Evolutionary conservation across 1,140 invertebrate species (phyloP), one percentile per base, ranked within the genome.

Genomic region (Hesperophylax magnus): DNA sequence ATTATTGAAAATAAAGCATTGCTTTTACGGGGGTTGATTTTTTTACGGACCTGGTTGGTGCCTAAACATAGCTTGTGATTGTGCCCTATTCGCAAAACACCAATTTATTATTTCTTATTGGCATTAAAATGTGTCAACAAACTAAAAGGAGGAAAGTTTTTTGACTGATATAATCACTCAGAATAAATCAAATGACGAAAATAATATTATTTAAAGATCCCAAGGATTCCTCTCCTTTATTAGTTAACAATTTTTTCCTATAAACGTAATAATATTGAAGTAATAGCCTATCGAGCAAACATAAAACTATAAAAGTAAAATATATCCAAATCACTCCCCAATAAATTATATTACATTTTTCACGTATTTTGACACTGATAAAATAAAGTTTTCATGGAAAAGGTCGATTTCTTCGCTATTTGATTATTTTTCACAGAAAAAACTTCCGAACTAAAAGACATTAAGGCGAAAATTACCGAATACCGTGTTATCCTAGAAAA

Each of bases 391-490:
- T 56, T 34, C 24, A 18, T 56, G 54, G 15, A 75, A 75, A 56
- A 75, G 31, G 52, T 24, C 67, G 47, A 71, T 75, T 58, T 27
- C 27, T 75, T 20, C 34, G 77, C 15, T 47, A 47, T 65, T 78
- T 22, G 58, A 47, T 65, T 78, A 67, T 78, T 53, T 67, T 69
- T 69, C 34, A 65, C 53, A 22, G 31, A 79, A 79, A n/a, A 79
- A 79, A 79, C 67, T 74, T 74, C 58, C 24, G 47, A 81, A 81
- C 75, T 77, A 69, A 77, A 81, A 81, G 75, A 77, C 80, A 71
- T 72, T 77, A 79, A 79, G 71, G 63, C 53, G 74, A 82, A 82
- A 81, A 82, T 82, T 76, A 78, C 77, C 78, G 65, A 82, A 82
- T 82, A 82, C 78, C 78, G 78, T 82, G 81, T n/a, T 78, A 78